A percentile compares a stretch with the other conserved stretches of the same genome.
Evolutionary conservation across 2,797 vertebrate genomes (phyloP).

Genomic region (Sciurus vulgaris): DNA sequence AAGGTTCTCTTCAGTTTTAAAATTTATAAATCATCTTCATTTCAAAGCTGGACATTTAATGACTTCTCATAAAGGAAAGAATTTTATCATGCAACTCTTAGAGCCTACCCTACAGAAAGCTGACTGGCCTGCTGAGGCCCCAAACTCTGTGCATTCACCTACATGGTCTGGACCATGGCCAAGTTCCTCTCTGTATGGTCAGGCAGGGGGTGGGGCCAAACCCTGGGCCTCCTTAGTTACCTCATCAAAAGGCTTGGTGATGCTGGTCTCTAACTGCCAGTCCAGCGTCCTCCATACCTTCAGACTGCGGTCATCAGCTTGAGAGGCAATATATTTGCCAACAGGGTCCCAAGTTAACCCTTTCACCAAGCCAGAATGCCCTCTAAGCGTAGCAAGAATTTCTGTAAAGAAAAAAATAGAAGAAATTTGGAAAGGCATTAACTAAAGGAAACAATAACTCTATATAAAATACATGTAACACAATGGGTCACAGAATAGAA

Average conservation of each 20-base stretch:
- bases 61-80: background rate
- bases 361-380: slow-evolving; percentile 98
- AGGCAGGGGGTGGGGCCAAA: background rate
- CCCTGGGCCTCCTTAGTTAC: slow-evolving; percentile 92
- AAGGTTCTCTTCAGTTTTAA: slow-evolving; percentile 17
- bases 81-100: background rate
- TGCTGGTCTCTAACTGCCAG: slow-evolving; percentile 98
- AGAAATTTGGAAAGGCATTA: background rate
- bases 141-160: background rate
- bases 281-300: slow-evolving; percentile 99
- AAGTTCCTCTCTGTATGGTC: background rate
- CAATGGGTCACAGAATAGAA: background rate
- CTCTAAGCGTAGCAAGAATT: slow-evolving; percentile 95
- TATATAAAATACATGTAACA: background rate
- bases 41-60: slow-evolving; percentile 14
- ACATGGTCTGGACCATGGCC: background rate
- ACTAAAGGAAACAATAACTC: background rate
- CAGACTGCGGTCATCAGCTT: slow-evolving; percentile 97
- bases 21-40: slow-evolving; percentile 21
- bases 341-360: slow-evolving; percentile 99
- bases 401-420: slow-evolving; percentile 87
- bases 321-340: slow-evolving; percentile 98
- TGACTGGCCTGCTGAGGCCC: background rate
- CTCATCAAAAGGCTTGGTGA: slow-evolving; percentile 98
- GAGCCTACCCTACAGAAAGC: background rate